Conservation (phyloP, 30 jellyfish, hydroid and myxozoan species). For the Catostylus mosaicus region DNA sequence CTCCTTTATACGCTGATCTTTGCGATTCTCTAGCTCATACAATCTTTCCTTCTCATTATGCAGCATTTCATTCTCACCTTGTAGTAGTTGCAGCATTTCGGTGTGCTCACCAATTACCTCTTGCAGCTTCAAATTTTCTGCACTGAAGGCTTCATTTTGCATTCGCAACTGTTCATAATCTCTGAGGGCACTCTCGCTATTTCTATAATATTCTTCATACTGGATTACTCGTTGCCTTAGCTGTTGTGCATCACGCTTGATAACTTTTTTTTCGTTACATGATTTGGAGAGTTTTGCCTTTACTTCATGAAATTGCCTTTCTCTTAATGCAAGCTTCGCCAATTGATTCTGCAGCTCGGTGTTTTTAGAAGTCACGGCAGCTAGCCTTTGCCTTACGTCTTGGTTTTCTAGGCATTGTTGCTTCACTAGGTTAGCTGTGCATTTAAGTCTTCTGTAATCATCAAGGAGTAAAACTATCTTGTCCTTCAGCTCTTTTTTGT, state of each 20-base stretch:
- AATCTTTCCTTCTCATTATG: not conserved
- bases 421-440: not conserved
- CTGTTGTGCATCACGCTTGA: not conserved
- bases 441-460: not conserved
- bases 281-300: not conserved
- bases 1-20: not conserved
- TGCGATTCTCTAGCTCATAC: not conserved
- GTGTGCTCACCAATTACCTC: not conserved
- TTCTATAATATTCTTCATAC: not conserved
- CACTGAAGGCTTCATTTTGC: not conserved
- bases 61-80: slow-evolving; percentile 11
- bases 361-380: not conserved
- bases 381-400: not conserved
- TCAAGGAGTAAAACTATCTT: not conserved
- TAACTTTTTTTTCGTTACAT: not conserved
- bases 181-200: too few species aligned
- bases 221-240: not conserved
- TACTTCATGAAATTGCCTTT: not conserved
- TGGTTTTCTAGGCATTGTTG: not conserved
- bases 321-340: not conserved
- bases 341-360: not conserved
- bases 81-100: slow-evolving; percentile 4
- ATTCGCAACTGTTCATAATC: not conserved
- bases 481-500: not conserved
- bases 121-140: not conserved